Conservation (phyloP, 2,888 invertebrate species). For the Rhagonycha lutea region DNA sequence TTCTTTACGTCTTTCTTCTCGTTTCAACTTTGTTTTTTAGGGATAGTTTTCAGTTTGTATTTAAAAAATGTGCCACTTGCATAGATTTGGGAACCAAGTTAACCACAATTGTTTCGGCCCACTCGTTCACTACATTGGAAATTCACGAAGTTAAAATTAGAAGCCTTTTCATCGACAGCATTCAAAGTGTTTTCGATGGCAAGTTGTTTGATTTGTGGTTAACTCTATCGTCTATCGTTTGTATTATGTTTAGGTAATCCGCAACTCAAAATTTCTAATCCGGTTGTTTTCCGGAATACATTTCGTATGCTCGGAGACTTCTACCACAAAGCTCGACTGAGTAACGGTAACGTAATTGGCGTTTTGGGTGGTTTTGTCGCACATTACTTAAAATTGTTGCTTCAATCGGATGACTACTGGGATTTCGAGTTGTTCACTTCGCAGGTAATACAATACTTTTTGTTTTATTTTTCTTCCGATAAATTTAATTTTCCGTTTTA, state of each 20-base stretch:
- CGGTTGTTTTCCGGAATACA: conserved; percentile 48
- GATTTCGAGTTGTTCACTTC: conserved; percentile 53
- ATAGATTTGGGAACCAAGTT: conserved; percentile 46
- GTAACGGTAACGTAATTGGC: conserved; percentile 39
- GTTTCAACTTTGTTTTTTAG: conserved; percentile 37
- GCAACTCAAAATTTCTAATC: conserved; percentile 36
- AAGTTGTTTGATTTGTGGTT: conserved; percentile 9
- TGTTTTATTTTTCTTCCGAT: background rate
- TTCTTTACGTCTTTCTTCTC: background rate
- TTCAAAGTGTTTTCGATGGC: conserved; percentile 49
- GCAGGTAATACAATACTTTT: conserved; percentile 46
- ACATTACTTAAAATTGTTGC: conserved; percentile 51
- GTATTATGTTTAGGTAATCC: conserved; percentile 18
- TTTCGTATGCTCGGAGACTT: conserved; percentile 52
- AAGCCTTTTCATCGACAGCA: conserved; percentile 42
- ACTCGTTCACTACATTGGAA: conserved; percentile 41
- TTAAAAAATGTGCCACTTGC: conserved; percentile 46
- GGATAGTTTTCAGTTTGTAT: conserved; percentile 45
- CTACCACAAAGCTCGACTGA: conserved; percentile 46
- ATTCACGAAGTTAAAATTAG: conserved; percentile 37
- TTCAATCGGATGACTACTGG: conserved; percentile 49
- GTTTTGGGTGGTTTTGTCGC: conserved; percentile 47
- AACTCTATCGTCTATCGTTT: background rate
- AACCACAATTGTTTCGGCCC: conserved; percentile 46
- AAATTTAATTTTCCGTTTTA: conserved; percentile 36